These are phyloP conservation scores for Pyrrhopygopsis socrates DNA, from an alignment of 2,888 invertebrate species.

Conservation along the genomic window DNA sequence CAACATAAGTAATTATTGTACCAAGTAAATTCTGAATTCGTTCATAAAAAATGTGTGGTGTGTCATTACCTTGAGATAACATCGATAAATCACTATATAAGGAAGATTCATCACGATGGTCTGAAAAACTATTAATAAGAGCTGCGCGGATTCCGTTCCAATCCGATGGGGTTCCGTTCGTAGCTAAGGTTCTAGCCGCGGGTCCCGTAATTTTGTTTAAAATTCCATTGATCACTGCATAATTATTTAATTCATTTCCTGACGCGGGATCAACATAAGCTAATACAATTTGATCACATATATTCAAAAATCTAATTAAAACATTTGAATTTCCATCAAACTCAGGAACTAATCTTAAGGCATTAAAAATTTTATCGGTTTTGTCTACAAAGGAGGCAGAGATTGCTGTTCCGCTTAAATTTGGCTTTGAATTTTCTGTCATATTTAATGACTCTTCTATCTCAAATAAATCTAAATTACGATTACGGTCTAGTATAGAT, in stretches of 20 bases:
- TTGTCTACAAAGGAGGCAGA: background rate
- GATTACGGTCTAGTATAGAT: background rate
- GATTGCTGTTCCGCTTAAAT: background rate
- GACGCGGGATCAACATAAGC: background rate
- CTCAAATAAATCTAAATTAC: background rate
- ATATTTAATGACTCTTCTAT: background rate
- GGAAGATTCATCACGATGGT: slow-evolving; percentile 82
- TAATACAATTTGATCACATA: slow-evolving; percentile 1
- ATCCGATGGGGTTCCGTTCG: slow-evolving; percentile 68
- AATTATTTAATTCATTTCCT: slow-evolving; percentile 3
- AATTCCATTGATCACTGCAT: slow-evolving; percentile 65
- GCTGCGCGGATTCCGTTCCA: slow-evolving; percentile 69
- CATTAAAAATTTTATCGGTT: background rate
- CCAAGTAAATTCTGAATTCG: slow-evolving; percentile 6
- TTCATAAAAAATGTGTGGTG: slow-evolving; percentile 22
- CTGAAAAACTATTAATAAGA: slow-evolving; percentile 81
- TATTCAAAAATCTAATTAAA: background rate
- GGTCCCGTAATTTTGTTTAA: slow-evolving; percentile 76
- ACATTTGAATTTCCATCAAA: background rate
- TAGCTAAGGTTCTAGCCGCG: slow-evolving; percentile 63
- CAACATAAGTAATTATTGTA: background rate
- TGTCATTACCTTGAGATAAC: background rate
- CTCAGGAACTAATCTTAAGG: background rate
- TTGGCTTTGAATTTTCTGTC: background rate
- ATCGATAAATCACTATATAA: slow-evolving; percentile 56